Evolutionary conservation across 2,797 vertebrate genomes (phyloP).

Genomic region (Parauchenoglanis punctatus): DNA sequence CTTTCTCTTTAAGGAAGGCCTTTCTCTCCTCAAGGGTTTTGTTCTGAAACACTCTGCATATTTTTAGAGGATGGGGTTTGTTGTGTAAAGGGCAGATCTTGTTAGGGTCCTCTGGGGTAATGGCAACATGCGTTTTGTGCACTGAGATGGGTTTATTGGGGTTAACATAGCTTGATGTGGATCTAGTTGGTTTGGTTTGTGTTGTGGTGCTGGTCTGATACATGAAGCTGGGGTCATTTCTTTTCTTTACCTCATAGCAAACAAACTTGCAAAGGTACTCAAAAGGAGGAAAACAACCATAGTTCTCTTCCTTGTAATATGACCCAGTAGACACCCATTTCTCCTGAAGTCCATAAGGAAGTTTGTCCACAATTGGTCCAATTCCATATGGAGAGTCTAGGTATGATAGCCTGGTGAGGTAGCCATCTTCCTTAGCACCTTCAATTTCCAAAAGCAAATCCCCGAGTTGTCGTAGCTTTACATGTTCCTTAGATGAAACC

Average conservation of each 20-base stretch:
- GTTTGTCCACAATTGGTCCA: constrained; percentile 41
- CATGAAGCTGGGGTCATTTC: constrained; percentile 42
- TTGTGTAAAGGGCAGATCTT: constrained; percentile 1
- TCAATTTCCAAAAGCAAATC: constrained; percentile 47
- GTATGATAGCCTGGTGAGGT: constrained; percentile 27
- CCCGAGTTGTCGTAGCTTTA: constrained; percentile 42
- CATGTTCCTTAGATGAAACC: constrained; percentile 25
- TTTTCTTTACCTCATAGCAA: constrained; percentile 34
- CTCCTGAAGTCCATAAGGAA: constrained; percentile 49
- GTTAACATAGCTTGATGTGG: background rate
- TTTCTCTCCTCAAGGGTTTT: background rate
- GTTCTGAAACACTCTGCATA: constrained; percentile 16
- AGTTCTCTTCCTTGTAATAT: constrained; percentile 37
- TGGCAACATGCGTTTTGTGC: background rate
- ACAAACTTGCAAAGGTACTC: constrained; percentile 43
- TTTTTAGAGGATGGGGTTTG: constrained; percentile 17
- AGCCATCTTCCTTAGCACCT: constrained; percentile 41
- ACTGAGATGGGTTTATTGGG: constrained; percentile 11
- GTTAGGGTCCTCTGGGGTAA: background rate
- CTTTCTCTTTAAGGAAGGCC: constrained; percentile 39
- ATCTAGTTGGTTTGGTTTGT: constrained; percentile 19
- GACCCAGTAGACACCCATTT: constrained; percentile 23
- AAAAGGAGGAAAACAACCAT: constrained; percentile 47
- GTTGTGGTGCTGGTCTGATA: background rate
- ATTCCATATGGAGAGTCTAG: constrained; percentile 42